Evolutionary conservation across 2,113 vertebrate species (phyloP).

Genomic region (Thalassoma bifasciatum): DNA sequence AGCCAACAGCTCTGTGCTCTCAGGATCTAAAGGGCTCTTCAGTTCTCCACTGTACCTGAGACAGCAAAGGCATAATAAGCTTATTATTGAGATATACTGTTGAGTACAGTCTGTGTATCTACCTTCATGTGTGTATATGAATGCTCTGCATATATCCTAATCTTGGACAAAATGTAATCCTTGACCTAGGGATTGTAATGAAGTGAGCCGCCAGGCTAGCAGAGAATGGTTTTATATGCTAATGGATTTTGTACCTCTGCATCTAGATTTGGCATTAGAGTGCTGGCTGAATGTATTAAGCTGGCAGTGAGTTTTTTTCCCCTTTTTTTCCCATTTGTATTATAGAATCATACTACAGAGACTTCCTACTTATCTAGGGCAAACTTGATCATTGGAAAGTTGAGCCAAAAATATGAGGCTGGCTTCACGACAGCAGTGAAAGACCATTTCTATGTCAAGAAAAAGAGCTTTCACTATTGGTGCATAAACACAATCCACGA

Average conservation of each 20-base stretch:
- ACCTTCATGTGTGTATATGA: slow-evolving; percentile 22
- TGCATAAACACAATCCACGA: slow-evolving; percentile 23
- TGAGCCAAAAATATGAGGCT: slow-evolving; percentile 25
- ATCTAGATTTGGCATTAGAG: slow-evolving; percentile 37
- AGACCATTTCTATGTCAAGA: slow-evolving; percentile 44
- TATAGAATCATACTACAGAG: slow-evolving; percentile 20
- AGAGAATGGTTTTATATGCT: slow-evolving; percentile 54
- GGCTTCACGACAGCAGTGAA: slow-evolving; percentile 37
- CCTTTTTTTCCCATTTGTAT: not conserved
- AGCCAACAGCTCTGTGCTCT: slow-evolving; percentile 36
- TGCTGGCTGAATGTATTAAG: slow-evolving; percentile 28
- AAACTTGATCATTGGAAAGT: slow-evolving; percentile 40
- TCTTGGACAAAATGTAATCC: slow-evolving; percentile 34
- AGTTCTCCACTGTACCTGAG: slow-evolving; percentile 46
- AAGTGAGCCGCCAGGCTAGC: slow-evolving; percentile 29
- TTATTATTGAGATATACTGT: slow-evolving; percentile 48
- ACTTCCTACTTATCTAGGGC: slow-evolving; percentile 44
- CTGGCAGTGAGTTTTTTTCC: slow-evolving; percentile 4
- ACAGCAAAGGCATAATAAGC: slow-evolving; percentile 45
- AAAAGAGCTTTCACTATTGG: slow-evolving; percentile 23
- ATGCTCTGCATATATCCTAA: slow-evolving; percentile 6
- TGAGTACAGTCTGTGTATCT: slow-evolving; percentile 12
- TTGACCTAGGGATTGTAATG: slow-evolving; percentile 49
- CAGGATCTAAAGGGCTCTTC: slow-evolving; percentile 61
- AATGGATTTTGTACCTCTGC: slow-evolving; percentile 31